Base-by-base conservation (phyloP, 2,113 vertebrate species). In the Hippocampus abdominalis region DNA sequence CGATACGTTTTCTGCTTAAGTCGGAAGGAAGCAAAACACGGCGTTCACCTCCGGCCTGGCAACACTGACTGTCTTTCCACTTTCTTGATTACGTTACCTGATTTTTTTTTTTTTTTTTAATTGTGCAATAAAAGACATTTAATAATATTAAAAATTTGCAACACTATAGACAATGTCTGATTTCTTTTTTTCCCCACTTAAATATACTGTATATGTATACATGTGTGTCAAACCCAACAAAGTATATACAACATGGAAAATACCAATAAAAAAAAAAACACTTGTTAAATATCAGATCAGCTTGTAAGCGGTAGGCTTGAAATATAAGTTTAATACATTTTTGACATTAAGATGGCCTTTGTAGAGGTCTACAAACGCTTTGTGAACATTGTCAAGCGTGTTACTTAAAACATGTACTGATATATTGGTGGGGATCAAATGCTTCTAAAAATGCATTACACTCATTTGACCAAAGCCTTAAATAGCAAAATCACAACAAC, bases 401-500 rank as follows among this genome's bases (percentile, higher is more conserved):
- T 77, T 86, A 81, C 84, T 64, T 89, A 82, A 82, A 81, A 88
- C 81, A 86, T 78, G 81, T 44, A 81, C 44, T 23, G 21, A 64
- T 92, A 87, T 81, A 81, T 87, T 85, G 66, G 68, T 82, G 89
- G 71, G 79, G 71, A 86, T 91, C 75, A 90, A 87, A 85, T 81
- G 48, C 29, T 87, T 60, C 1, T 84, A 88, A 87, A 88, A 89
- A 91, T 84, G 77, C 84, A 76, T 42, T 87, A 91, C 86, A 92
- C 86, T 88, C 88, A 89, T 86, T 83, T 84, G 85, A 89, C 87
- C 87, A 87, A 89, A 87, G 79, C 76, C 82, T 85, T 83, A 64
- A 74, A 78, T 81, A 64, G 42, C 54, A 85, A 82, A 88, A 87
- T 79, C 84, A 64, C n/a, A 60, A 60, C 15, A 59, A 59, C 13